These are phyloP conservation scores for Drosophila kikkawai DNA, from an alignment of 1,140 invertebrate genomes.

Conservation along the genomic window DNA sequence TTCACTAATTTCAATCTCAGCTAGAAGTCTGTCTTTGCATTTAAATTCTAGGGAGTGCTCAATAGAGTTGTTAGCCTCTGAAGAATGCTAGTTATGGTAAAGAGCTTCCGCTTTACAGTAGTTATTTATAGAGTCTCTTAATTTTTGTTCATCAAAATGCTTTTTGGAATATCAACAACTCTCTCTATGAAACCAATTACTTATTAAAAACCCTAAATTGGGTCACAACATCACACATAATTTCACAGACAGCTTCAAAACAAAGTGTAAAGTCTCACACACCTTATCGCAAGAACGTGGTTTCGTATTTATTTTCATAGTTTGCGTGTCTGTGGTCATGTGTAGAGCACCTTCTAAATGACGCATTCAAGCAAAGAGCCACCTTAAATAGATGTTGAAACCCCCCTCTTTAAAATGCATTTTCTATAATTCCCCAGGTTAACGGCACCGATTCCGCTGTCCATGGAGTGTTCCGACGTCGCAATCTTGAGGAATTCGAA, in stretches of 20 bases:
- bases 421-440: slow-evolving; percentile 52
- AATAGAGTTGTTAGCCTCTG: neutral
- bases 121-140: neutral
- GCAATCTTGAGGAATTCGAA: slow-evolving; percentile 75
- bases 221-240: slow-evolving; percentile 2
- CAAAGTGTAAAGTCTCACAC: slow-evolving; percentile 6
- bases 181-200: too few relatives aligned
- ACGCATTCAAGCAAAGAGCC: slow-evolving; percentile 41
- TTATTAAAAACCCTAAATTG: neutral
- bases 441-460: slow-evolving; percentile 73
- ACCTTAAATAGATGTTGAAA: slow-evolving; percentile 48
- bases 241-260: slow-evolving; percentile 3
- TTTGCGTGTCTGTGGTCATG: slow-evolving; percentile 52
- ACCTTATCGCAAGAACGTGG: slow-evolving; percentile 42
- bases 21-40: slow-evolving; percentile 16
- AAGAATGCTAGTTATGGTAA: neutral
- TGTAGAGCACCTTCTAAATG: slow-evolving; percentile 32
- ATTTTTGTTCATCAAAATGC: neutral
- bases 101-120: neutral
- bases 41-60: slow-evolving; percentile 10
- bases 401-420: slow-evolving; percentile 40
- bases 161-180: neutral
- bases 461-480: slow-evolving; percentile 79
- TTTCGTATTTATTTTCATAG: slow-evolving; percentile 8
- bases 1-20: slow-evolving; percentile 27